Base-by-base conservation (phyloP, 2,113 vertebrate species). In the Solea solea region DNA sequence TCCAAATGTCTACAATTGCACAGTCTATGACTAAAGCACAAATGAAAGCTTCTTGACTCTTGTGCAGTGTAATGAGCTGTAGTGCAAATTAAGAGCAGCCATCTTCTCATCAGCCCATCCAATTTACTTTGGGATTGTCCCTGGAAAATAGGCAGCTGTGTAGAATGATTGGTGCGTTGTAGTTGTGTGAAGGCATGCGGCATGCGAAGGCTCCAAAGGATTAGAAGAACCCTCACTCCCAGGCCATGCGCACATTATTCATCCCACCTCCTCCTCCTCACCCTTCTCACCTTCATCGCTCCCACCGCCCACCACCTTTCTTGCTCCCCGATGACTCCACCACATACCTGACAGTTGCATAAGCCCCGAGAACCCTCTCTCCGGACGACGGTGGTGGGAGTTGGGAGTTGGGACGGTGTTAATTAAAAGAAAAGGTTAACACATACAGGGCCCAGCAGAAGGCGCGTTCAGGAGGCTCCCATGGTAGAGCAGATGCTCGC, bases 371-470 rank as follows among this genome's bases (percentile, higher is more conserved):
- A 88, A 72, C 78, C 21, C 86, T 88, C 91, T 91, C 90, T 85
- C 88, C 34, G 86, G 91, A 91, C 85, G 45, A 9, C 21, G 65
- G 86, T 76, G 84, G 87, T 68, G 64, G 56, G 75, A 86, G 83
- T 80, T 86, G 77, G 85, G 82, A 90, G 84, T 74, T 78, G 88
- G 83, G 80, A 87, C 58, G 60, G 76, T 83, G 85, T 92, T 94
- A 94, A 94, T 94, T 94, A 94, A 92, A 94, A 83, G 90, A 88
- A 93, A 93, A 93, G 93, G 93, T 92, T 92, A 93, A 88, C 88
- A 81, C 91, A 85, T 90, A 68, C 48, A 76, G 88, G 88, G 82
- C 64, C 52, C 66, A 69, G 74, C 83, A 82, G 87, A 82, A 86
- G 76, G 86, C 69, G 48, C 81, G 34, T 84, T 85, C 80, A 67